These are phyloP conservation scores for Chitala chitala DNA, from an alignment of 2,113 vertebrate species.

Conservation along the genomic window DNA sequence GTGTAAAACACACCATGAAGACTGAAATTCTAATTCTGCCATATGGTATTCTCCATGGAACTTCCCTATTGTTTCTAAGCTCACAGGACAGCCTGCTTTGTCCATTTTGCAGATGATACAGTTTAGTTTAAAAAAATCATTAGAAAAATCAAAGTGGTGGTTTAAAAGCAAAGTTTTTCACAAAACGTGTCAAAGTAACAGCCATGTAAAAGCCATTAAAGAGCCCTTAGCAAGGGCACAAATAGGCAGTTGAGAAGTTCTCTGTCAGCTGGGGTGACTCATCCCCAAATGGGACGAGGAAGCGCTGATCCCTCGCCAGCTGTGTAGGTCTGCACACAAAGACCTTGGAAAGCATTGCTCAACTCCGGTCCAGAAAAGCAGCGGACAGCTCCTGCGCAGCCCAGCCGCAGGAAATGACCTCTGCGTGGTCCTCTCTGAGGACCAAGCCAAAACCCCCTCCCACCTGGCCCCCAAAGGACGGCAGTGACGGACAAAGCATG, in stretches of 20 bases:
- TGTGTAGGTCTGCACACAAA: conserved; percentile 11
- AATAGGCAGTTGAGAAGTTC: conserved; percentile 10
- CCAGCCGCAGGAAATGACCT: conserved; percentile 5
- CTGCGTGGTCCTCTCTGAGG: neutral
- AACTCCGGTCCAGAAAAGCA: neutral
- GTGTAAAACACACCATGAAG: neutral
- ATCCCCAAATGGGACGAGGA: conserved; percentile 12
- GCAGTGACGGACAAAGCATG: neutral
- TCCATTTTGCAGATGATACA: no score
- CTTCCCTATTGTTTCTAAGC: neutral
- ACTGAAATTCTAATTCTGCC: neutral
- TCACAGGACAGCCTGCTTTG: no score
- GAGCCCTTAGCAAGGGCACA: neutral
- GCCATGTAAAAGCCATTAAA: neutral
- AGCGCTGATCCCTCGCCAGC: conserved; percentile 18
- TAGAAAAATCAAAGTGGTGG: no score
- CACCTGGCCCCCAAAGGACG: neutral
- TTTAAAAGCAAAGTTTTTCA: neutral
- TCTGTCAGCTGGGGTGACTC: conserved; percentile 20
- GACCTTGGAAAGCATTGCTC: neutral
- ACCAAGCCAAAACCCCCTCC: neutral
- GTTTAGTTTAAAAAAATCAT: no score
- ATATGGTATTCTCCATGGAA: neutral
- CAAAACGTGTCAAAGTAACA: neutral
- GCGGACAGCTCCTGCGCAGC: neutral